A percentile compares a stretch with the other conserved stretches of the same genome.
Conservation (phyloP, 2,113 vertebrate species). For the Crotalus viridis region DNA sequence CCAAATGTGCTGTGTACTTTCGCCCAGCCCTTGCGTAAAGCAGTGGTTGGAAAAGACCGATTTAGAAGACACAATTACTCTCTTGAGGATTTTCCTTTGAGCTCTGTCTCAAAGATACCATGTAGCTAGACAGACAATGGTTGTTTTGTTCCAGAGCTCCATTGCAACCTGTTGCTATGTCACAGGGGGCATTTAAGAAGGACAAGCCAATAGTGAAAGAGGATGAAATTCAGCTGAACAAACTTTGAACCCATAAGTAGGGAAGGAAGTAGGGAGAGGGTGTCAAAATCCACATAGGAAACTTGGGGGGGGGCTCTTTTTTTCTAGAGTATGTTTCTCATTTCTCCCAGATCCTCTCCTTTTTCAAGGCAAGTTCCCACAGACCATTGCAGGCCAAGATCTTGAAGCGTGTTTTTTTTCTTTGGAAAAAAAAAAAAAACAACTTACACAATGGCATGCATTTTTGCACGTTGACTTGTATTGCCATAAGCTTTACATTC, state of each 20-base stretch:
- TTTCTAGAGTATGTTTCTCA: not conserved
- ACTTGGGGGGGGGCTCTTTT: not conserved
- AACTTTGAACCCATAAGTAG: not conserved
- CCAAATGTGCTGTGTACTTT: not conserved
- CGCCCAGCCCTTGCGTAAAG: not conserved
- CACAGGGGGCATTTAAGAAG: not conserved
- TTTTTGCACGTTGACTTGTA: not conserved
- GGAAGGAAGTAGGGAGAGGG: not conserved
- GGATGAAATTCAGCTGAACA: not conserved
- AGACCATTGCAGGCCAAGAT: not conserved
- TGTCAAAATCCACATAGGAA: not conserved
- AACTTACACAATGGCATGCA: not conserved
- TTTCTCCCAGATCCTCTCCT: not conserved
- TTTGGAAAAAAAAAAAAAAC: not conserved
- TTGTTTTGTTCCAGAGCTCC: not conserved
- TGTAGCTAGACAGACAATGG: not conserved
- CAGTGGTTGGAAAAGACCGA: not conserved
- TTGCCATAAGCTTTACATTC: not conserved
- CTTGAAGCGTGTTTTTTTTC: not conserved
- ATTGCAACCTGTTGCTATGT: not conserved
- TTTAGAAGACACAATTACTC: not conserved
- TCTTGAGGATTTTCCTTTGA: not conserved
- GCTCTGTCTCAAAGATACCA: not conserved
- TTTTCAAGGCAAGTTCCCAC: not conserved
- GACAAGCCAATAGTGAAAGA: not conserved